Evolutionary conservation across 2,113 vertebrate species (phyloP), one percentile per base, ranked within the genome.

Genomic region (Grammomys surdaster): DNA sequence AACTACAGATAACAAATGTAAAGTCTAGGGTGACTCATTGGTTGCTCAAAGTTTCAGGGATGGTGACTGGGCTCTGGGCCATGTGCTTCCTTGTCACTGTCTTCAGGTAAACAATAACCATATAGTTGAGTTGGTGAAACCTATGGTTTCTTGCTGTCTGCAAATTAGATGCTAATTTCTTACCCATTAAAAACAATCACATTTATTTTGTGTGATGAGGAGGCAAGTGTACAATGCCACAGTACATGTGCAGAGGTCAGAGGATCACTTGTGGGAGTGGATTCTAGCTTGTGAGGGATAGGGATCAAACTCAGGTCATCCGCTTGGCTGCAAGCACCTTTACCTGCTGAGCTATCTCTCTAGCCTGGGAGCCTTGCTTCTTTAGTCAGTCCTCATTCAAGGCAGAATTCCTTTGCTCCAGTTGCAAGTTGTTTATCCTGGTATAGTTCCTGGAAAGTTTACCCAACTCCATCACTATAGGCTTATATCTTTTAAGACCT

Each of bases 371-470:
- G 40, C 14, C n/a, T 43, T 4, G 70, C 12, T 19, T 80, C 43
- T 40, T 80, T 51, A 43, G 28, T 60, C 60, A 88, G n/a, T 10
- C 24, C 7, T 33, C 33, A 81, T 24, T 72, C 33, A 76, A 13
- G 76, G 26, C 20, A 24, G 56, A 86, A 48, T 5, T 20, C 54
- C 22, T 28, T 0, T 26, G 13, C 12, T 56, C 70, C 76, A 56
- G 67, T 70, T 94, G 54, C 43, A 77, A 70, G 63, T 69, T 51
- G 77, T 43, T 89, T 86, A 54, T 72, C n/a, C 46, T 7, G 8
- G 11, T 67, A 48, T 90, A 13, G 73, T 89, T 88, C 46, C 51
- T 75, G 63, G 54, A 70, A 86, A 94, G 94, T 43, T 60, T 60
- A 70, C 69, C 46, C 4, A 54, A 70, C 46, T 81, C 36, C n/a